A percentile compares a stretch with the other conserved stretches of the same genome.
phyloP scores from a whole-genome alignment of 2,113 vertebrate species.

The Gnathonemus echidnorhynchus region DNA sequence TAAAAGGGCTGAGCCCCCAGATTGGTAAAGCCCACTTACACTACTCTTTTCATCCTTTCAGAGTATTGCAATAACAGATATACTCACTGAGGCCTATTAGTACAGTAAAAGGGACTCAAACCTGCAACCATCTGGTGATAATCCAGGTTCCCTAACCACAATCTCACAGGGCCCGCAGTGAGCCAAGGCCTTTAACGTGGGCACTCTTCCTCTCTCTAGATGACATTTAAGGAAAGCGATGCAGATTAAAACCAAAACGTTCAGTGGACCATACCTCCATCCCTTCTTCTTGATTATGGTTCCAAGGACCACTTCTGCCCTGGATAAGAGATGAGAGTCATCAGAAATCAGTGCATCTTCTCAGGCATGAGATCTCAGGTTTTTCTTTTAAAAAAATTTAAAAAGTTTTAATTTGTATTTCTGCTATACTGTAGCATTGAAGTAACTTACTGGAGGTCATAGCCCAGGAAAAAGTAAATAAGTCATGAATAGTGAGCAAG shows the following conservation, averaged over 20 bases:
- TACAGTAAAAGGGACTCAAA: neutral
- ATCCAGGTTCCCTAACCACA: neutral
- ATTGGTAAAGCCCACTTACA: neutral
- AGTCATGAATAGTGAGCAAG: neutral
- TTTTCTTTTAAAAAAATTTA: neutral
- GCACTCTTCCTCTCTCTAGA: neutral
- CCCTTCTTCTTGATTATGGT: slow-evolving; percentile 93
- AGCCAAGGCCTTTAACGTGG: neutral
- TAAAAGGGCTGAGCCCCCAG: neutral
- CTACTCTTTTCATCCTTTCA: neutral
- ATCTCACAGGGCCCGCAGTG: neutral
- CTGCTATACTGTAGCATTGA: neutral
- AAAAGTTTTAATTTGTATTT: neutral
- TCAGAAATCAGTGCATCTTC: neutral
- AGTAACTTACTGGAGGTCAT: neutral
- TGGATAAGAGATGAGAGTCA: slow-evolving; percentile 33
- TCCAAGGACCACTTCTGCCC: slow-evolving; percentile 78
- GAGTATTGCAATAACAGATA: neutral
- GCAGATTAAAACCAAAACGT: neutral
- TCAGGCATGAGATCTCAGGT: neutral
- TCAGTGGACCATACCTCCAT: slow-evolving; percentile 73
- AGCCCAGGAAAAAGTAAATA: neutral
- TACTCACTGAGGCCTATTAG: neutral
- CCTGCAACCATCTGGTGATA: neutral
- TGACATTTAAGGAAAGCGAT: neutral